Percentiles rank a stretch among this genome's conserved stretches.
Conservation (phyloP, 2,113 vertebrate species). For the Piaya cayana region DNA sequence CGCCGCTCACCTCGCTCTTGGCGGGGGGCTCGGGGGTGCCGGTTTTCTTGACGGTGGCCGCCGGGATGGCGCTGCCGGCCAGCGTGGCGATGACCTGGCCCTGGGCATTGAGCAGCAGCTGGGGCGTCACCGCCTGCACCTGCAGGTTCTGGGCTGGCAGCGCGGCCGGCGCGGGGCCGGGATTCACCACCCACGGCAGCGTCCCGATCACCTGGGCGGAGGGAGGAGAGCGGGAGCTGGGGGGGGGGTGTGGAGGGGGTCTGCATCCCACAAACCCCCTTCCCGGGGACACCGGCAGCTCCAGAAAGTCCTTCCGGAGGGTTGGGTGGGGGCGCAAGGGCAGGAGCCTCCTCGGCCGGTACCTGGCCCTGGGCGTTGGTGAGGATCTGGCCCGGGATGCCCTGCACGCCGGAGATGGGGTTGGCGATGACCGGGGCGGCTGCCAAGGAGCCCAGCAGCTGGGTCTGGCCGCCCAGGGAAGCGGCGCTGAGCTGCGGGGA, state of each 20-base stretch:
- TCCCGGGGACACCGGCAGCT: background rate
- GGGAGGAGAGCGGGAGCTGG: background rate
- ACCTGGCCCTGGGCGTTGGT: constrained; percentile 96
- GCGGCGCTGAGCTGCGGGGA: constrained; percentile 85
- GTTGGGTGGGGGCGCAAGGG: too few species aligned
- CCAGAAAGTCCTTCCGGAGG: too few species aligned
- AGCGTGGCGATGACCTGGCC: constrained; percentile 93
- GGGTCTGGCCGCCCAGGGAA: constrained; percentile 87
- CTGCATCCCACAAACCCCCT: background rate
- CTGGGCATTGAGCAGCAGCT: constrained; percentile 91
- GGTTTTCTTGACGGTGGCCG: constrained; percentile 81
- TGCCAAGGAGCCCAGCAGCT: constrained; percentile 90
- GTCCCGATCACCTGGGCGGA: constrained; percentile 87
- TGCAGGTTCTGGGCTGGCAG: constrained; percentile 86
- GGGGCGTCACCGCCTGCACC: constrained; percentile 89
- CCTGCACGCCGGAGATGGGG: constrained; percentile 86
- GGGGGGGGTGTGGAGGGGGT: background rate
- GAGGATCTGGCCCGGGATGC: constrained; percentile 91
- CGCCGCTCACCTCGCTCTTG: constrained; percentile 76
- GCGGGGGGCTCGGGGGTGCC: constrained; percentile 72
- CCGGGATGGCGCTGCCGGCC: constrained; percentile 79
- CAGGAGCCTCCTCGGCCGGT: background rate
- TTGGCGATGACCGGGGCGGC: constrained; percentile 88
- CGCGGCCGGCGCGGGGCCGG: constrained; percentile 70
- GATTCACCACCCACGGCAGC: constrained; percentile 85